Base-by-base conservation (phyloP, 2,797 vertebrate genomes). In the Sylvilagus floridanus region DNA sequence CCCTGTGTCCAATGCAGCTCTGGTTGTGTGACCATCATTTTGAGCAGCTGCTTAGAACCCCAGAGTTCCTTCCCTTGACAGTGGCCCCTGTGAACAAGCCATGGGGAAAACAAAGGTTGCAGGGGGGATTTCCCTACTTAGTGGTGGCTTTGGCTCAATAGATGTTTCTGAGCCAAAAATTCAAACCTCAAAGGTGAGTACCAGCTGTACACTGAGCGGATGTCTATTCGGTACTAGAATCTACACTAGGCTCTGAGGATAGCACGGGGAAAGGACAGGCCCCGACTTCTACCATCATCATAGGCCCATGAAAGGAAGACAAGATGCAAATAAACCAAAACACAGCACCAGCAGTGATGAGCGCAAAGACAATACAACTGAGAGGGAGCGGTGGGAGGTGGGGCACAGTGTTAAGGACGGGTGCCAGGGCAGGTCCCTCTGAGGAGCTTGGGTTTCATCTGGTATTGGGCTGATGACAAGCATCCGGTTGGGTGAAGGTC, bases 181-280 rank as follows among this genome's bases (percentile, higher is more conserved):
- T 47, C 52, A 84, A 95, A 95, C 63, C 54, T 77, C 65, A 63
- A 72, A 95, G 69, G 62, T 35, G 26, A 96, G 47, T 77, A 81
- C 79, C 9, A 32, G 47, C 8, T 71, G 65, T 84, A 65, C 17
- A 57, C 65, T 24, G 21, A 85, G 19, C n/a, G 83, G 71, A 26
- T 65, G 30, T 91, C 60, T n/a, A 54, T 30, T 88, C 57, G 82
- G 47, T 54, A 11, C 42, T 24, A 21, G 47, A 37, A 22, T 86
- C 47, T 30, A 47, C 7, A n/a, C 21, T 19, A 84, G 57, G 30
- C 52, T 88, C 69, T 42, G 19, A n/a, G 11, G 2, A 75, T 24
- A 65, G 13, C 21, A n/a, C 1, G 24, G 7, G 11, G 17, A 14
- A 90, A 81, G 24, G 68, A 42, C 0, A 92, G 28, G 68, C 7